Conservation (phyloP, 2,113 vertebrate species). For the Chauna torquata region DNA sequence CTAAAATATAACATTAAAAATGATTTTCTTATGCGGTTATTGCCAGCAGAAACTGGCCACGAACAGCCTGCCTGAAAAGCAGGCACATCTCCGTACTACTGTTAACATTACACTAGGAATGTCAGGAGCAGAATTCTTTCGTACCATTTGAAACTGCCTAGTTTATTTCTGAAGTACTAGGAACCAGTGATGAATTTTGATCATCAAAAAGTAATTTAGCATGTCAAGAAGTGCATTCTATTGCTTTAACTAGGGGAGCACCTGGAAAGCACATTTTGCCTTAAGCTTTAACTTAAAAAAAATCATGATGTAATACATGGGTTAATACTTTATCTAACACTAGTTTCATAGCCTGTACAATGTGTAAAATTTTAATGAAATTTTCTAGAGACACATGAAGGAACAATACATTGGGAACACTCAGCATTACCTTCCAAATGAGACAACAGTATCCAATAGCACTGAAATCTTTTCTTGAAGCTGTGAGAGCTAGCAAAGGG, state of each 20-base stretch:
- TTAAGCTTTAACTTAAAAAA: not conserved
- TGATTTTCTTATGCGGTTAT: not conserved
- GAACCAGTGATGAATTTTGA: slow-evolving; percentile 1
- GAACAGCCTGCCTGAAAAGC: not conserved
- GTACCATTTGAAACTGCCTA: not conserved
- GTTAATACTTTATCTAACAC: not conserved
- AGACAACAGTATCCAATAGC: not conserved
- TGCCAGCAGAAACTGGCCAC: not conserved
- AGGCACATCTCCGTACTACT: not conserved
- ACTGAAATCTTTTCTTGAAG: not conserved
- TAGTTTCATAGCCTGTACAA: not conserved
- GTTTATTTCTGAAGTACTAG: not conserved
- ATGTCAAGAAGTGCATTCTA: not conserved
- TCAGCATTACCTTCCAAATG: not conserved
- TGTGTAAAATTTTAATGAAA: not conserved
- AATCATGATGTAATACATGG: not conserved
- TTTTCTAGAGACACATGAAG: not conserved
- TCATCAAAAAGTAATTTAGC: slow-evolving; percentile 41
- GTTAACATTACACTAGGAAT: not conserved
- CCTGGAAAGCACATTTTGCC: slow-evolving; percentile 23
- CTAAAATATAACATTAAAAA: not conserved
- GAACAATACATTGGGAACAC: not conserved
- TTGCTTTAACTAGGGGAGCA: not conserved
- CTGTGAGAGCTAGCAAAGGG: not conserved
- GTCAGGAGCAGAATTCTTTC: not conserved